Evolutionary conservation across 1,140 invertebrate species (phyloP).

Genomic region (Apis cerana): DNA sequence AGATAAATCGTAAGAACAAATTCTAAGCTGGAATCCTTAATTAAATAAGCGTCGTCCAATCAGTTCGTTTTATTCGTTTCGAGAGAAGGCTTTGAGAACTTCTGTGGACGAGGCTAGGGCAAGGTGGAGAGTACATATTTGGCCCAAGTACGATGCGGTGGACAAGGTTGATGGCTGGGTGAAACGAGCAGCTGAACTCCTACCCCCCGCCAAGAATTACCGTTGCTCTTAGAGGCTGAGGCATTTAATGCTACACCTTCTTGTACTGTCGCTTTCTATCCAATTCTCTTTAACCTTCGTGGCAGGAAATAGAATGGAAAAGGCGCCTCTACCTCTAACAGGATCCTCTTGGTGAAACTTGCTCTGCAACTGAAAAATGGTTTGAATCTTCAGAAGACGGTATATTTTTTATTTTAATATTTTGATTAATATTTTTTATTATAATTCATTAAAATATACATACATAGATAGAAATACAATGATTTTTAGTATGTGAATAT

Average conservation of each 20-base stretch:
- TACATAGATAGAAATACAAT: no score
- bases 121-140: constrained; percentile 35
- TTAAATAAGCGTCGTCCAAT: constrained; percentile 5
- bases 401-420: no score
- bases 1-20: no score
- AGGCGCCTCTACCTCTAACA: constrained; percentile 37
- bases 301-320: constrained; percentile 72
- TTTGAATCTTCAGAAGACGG: not conserved
- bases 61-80: not conserved
- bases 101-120: constrained; percentile 44
- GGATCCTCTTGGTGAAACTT: not conserved
- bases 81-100: constrained; percentile 45
- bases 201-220: constrained; percentile 78
- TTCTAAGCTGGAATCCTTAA: constrained; percentile 1
- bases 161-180: constrained; percentile 48
- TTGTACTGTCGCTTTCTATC: constrained; percentile 69
- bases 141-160: constrained; percentile 17
- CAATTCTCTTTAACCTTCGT: constrained; percentile 78
- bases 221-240: constrained; percentile 76
- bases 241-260: constrained; percentile 75
- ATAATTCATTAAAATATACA: no score
- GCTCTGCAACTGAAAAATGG: not conserved
- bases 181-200: constrained; percentile 67
- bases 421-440: no score
- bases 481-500: no score